Evolutionary conservation across 2,113 vertebrate species (phyloP).

Genomic region (Ursus arctos): DNA sequence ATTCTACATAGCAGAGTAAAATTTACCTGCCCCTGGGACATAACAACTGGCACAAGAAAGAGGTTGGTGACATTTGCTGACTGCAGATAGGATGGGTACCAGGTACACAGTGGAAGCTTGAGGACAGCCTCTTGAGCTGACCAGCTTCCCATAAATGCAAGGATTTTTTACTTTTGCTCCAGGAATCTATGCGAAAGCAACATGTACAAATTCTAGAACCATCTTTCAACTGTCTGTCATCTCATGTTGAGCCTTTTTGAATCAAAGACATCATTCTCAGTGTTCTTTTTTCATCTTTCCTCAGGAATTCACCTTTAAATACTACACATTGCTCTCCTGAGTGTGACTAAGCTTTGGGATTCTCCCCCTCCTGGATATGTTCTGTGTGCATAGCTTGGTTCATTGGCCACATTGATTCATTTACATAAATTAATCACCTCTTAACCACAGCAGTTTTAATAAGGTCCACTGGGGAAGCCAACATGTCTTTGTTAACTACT

Average conservation of each 20-base stretch:
- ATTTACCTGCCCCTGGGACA: neutral
- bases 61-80: neutral
- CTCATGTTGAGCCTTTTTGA: neutral
- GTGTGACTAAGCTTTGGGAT: neutral
- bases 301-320: constrained; percentile 35
- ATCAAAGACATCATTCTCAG: constrained; percentile 25
- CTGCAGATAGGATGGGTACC: neutral
- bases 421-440: constrained; percentile 59
- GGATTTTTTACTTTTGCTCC: neutral
- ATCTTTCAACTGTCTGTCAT: neutral
- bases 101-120: neutral
- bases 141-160: neutral
- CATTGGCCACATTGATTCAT: constrained; percentile 37
- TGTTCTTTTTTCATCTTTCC: neutral
- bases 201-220: neutral
- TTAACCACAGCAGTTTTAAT: constrained; percentile 71
- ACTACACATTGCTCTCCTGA: neutral
- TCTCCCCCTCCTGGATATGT: neutral
- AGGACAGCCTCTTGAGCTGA: neutral
- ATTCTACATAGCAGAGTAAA: neutral
- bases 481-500: constrained; percentile 47
- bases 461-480: constrained; percentile 61
- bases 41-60: neutral
- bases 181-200: constrained; percentile 12
- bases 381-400: neutral